phyloP scores from a whole-genome alignment of 2,888 invertebrate species.

The Apantesis nais region DNA sequence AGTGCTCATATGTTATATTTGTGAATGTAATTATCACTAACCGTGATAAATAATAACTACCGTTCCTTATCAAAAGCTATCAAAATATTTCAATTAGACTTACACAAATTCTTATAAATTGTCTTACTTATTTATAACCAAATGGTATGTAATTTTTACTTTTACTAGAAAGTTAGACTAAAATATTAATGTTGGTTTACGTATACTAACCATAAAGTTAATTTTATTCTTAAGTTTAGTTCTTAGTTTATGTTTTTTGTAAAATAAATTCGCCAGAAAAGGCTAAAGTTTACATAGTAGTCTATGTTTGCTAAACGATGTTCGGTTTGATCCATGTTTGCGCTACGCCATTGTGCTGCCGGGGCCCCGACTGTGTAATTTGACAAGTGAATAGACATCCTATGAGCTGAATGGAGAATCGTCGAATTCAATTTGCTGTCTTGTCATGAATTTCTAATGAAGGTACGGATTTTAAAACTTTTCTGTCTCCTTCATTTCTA shows the following conservation, averaged over 20 bases:
- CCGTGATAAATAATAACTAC: too few relatives aligned
- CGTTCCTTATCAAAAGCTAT: too few relatives aligned
- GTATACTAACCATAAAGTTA: slow-evolving; percentile 35
- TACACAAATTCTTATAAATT: too few relatives aligned
- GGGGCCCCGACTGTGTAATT: slow-evolving; percentile 39
- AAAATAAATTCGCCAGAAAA: slow-evolving; percentile 65
- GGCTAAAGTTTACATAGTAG: slow-evolving; percentile 56
- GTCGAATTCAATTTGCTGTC: slow-evolving; percentile 10
- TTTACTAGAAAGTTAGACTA: not conserved
- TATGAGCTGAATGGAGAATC: not conserved
- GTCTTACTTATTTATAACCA: too few relatives aligned
- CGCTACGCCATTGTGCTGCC: slow-evolving; percentile 66
- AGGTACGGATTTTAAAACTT: not conserved
- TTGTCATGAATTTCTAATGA: slow-evolving; percentile 12
- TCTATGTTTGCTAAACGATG: slow-evolving; percentile 65
- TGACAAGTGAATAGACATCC: slow-evolving; percentile 37
- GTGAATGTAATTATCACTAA: too few relatives aligned
- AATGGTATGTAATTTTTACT: too few relatives aligned
- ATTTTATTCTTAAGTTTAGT: slow-evolving; percentile 10
- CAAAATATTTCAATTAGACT: too few relatives aligned
- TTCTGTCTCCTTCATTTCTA: too few relatives aligned
- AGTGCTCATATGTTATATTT: not conserved
- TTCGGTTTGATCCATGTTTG: slow-evolving; percentile 73
- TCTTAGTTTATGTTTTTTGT: slow-evolving; percentile 48
- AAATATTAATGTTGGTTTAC: not conserved